Conservation (phyloP, 2,888 invertebrate species). For the Malthinus seriepunctatus region DNA sequence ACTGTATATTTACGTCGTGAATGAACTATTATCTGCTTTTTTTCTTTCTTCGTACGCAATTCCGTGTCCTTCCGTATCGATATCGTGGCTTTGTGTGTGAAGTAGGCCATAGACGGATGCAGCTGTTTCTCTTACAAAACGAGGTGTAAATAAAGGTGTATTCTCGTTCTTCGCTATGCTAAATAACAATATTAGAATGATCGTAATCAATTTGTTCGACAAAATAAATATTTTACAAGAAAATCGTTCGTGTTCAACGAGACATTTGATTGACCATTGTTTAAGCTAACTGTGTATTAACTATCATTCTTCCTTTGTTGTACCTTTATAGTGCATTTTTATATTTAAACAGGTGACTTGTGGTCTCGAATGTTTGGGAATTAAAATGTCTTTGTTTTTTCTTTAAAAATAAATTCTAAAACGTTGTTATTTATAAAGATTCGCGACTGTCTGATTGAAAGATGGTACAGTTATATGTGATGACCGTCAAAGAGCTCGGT, state of each 20-base stretch:
- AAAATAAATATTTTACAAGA: not conserved
- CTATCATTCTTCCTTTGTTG: no score
- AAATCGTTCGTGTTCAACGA: not conserved
- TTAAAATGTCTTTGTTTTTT: no score
- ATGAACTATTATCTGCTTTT: constrained; percentile 15
- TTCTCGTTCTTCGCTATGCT: not conserved
- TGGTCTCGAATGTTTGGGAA: no score
- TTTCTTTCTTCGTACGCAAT: constrained; percentile 25
- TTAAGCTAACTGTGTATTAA: not conserved
- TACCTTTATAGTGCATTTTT: no score
- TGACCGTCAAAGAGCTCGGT: constrained; percentile 35
- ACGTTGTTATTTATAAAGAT: not conserved
- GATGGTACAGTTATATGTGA: constrained; percentile 25
- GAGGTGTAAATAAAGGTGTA: constrained; percentile 16
- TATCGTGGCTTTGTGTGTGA: constrained; percentile 20
- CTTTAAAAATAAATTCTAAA: no score
- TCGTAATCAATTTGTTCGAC: not conserved
- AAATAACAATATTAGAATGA: no score
- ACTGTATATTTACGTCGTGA: constrained; percentile 21
- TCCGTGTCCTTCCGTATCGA: constrained; percentile 18
- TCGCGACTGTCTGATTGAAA: constrained; percentile 18
- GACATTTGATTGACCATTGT: not conserved
- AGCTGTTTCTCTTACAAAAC: constrained; percentile 17
- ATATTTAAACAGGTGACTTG: no score
- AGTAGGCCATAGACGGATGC: constrained; percentile 28